Evolutionary conservation across 2,113 vertebrate genomes (phyloP), one percentile per base, ranked within the genome.

Genomic region (Anguilla japonica): DNA sequence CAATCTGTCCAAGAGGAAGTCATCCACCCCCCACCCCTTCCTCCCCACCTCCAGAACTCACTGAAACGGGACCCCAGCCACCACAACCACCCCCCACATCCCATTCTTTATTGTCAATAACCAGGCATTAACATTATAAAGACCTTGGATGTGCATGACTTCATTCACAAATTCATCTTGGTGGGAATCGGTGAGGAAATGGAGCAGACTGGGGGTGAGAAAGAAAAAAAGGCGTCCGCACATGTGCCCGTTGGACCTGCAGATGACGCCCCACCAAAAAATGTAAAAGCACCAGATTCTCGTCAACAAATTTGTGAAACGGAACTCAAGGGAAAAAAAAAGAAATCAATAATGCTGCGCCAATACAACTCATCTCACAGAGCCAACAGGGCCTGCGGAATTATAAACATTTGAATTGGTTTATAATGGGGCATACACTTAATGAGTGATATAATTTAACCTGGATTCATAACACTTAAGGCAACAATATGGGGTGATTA

Each of bases 91-190:
- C 79, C 79, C 79, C 34, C 39, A 18, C 79, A 5, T 41, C 79
- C 8, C 71, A 75, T 78, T 78, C 67, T 85, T 80, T 79, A 46
- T 85, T 96, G 96, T 96, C 94, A 93, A 91, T 1, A 0, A 71
- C 0, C 88, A 91, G 89, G 95, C 92, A 97, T 98, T 98, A 96
- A 94, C 96, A 98, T 97, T 94, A 97, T 95, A 98, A 97, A 97
- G 95, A 94, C 96, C 91, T 96, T 90, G 93, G 95, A 95, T 95
- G 93, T 91, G 95, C 96, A 95, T 96, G 96, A 96, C 95, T 97
- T 97, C 95, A 95, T 96, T 97, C 96, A 96, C 96, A 97, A 97
- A 96, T 96, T 95, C 95, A 96, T 97, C 95, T 96, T 95, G 95
- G 94, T 92, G 95, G 93, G 94, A 94, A 95, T 94, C 94, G 94